Evolutionary conservation across 2,888 invertebrate genomes (phyloP), one percentile per base, ranked within the genome.

Genomic region (Loripinus fragilis): DNA sequence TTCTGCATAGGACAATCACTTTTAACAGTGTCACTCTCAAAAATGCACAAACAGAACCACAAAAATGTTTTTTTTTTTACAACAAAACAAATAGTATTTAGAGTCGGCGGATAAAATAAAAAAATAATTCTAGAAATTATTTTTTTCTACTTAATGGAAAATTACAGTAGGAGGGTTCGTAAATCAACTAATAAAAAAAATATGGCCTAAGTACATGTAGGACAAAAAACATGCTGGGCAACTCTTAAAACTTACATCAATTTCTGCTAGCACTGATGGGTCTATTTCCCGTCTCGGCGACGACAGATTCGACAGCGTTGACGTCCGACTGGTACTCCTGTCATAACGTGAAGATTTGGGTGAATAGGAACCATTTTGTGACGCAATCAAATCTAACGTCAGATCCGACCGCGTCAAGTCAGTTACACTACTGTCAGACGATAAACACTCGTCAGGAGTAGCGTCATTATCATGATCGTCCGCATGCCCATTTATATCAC

Each of bases 201-300:
- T n/a, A n/a, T n/a, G n/a, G n/a, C n/a, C n/a, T n/a, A n/a, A n/a
- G n/a, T n/a, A n/a, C n/a, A n/a, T n/a, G n/a, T n/a, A n/a, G n/a
- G n/a, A n/a, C n/a, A n/a, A n/a, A n/a, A n/a, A n/a, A n/a, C n/a
- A n/a, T n/a, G n/a, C n/a, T n/a, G n/a, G n/a, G n/a, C n/a, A n/a
- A n/a, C n/a, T n/a, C n/a, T n/a, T n/a, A n/a, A n/a, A 45, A 84
- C 86, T 86, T 82, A 91, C 91, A 74, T 90, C 88, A 65, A 91
- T 91, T 78, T 90, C 88, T 35, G 91, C 91, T 72, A 91, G 55
- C 17, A 88, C 88, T 2, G 77, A 82, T 2, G 91, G 89, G 78
- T 89, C 84, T 33, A 90, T 88, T 76, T 90, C 88, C 65, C 86
- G 74, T 55, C 87, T 81, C 0, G 85, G 85, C 0, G 88, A 83